These are phyloP conservation scores for Schmidtea mediterranea DNA, from an alignment of 1,140 invertebrate species.

Conservation along the genomic window DNA sequence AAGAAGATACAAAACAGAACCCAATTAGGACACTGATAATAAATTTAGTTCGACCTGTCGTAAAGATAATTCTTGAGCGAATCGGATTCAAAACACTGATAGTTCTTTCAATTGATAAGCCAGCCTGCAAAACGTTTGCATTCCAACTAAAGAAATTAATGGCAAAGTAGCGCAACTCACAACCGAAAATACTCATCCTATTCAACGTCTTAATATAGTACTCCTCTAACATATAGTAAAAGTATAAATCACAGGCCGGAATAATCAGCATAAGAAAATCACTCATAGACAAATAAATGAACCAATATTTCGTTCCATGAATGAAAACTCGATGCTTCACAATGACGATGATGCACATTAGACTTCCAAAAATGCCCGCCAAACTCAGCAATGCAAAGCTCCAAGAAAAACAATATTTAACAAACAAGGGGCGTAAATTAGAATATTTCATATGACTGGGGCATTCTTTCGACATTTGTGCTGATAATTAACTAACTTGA, in stretches of 20 bases:
- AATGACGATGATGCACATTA: neutral
- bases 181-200: neutral
- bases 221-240: neutral
- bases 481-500: too few relatives aligned
- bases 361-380: neutral
- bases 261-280: conserved; percentile 1
- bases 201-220: neutral
- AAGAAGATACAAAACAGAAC: neutral
- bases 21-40: neutral
- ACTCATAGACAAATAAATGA: neutral
- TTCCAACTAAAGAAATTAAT: conserved; percentile 2
- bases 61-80: neutral
- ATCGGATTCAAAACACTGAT: neutral
- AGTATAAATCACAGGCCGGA: neutral
- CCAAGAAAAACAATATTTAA: neutral
- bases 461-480: too few relatives aligned
- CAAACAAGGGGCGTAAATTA: too few relatives aligned
- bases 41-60: neutral
- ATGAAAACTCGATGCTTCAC: neutral
- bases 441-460: too few relatives aligned
- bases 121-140: neutral
- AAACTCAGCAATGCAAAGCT: neutral
- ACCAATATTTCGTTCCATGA: neutral
- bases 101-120: neutral
- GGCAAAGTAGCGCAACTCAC: neutral